Conservation (phyloP, 2,888 invertebrate species). For the Tetranychus truncatus region DNA sequence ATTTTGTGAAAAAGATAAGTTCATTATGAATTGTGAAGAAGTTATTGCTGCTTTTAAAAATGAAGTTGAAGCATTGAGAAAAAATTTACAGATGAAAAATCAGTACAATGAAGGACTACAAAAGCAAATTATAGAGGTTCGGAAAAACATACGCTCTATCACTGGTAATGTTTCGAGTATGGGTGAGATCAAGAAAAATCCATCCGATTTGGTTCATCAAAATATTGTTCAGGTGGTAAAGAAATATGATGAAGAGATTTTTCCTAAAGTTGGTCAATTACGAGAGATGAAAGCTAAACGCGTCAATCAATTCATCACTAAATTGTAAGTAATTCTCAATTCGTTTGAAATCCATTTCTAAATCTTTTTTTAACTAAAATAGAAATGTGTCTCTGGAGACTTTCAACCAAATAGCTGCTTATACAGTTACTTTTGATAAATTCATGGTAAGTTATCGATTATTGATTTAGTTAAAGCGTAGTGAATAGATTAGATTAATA, state of each 20-base stretch:
- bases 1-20: no score
- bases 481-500: background rate
- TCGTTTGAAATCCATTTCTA: background rate
- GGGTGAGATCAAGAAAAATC: background rate
- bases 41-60: no score
- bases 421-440: background rate
- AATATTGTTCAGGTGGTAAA: background rate
- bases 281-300: background rate
- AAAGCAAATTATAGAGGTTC: no score
- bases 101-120: no score
- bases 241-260: background rate
- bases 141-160: no score
- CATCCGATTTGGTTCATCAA: background rate
- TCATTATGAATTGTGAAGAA: no score
- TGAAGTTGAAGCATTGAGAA: no score
- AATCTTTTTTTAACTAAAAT: background rate
- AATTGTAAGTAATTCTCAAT: background rate
- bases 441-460: background rate
- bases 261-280: background rate
- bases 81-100: no score
- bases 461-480: background rate
- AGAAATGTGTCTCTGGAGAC: background rate
- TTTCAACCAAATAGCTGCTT: background rate
- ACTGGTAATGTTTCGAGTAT: no score
- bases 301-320: background rate